Evolutionary conservation across 2,797 vertebrate species (phyloP).

Genomic region (Tadarida brasiliensis): DNA sequence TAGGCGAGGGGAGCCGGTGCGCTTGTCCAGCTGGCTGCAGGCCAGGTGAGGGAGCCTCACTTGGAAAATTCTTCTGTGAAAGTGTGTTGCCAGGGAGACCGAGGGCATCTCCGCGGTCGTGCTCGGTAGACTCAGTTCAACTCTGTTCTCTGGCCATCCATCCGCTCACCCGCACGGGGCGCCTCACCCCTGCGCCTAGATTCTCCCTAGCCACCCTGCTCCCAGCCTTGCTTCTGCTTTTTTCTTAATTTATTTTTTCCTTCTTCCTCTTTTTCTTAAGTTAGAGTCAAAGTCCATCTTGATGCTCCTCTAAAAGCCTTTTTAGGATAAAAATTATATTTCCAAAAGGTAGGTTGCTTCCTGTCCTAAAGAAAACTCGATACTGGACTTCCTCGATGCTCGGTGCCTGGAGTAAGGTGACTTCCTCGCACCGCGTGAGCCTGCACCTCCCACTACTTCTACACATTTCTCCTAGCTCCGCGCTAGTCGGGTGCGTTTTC

Average conservation of each 20-base stretch:
- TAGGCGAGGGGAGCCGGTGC: too few species aligned
- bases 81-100: neutral
- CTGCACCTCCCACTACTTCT: neutral
- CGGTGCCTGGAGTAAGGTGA: neutral
- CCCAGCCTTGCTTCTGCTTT: neutral
- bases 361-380: neutral
- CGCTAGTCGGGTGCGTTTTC: conserved; percentile 54
- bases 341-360: neutral
- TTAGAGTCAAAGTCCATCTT: neutral
- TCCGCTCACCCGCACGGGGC: rapidly evolving
- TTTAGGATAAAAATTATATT: neutral
- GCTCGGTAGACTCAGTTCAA: rapidly evolving
- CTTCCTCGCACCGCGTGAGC: neutral
- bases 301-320: neutral
- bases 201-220: neutral
- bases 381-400: neutral
- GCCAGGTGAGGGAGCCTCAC: neutral
- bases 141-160: too few species aligned
- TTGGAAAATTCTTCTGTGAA: neutral
- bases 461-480: neutral
- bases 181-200: rapidly evolving
- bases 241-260: neutral
- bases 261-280: neutral
- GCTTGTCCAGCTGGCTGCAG: neutral
- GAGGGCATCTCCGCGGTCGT: too few species aligned